A percentile compares a stretch with the other conserved stretches of the same genome.
phyloP scores from a whole-genome alignment of 2,888 invertebrate genomes.

The Watsonalla cultraria region DNA sequence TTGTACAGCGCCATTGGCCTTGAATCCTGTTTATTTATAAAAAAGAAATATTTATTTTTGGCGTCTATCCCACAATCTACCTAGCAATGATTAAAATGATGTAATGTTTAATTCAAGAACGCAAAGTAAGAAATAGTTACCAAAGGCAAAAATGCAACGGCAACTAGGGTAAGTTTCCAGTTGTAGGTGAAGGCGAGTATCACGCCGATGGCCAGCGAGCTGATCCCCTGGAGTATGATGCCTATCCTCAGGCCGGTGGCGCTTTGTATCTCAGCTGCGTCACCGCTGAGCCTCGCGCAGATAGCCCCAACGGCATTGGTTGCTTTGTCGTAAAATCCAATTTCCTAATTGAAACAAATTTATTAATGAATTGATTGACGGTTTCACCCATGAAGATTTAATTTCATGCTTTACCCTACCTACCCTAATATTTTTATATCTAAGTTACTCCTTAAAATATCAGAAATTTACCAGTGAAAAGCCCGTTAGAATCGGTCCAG shows the following conservation, averaged over 20 bases:
- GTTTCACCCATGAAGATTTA: no score
- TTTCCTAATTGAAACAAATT: constrained; percentile 57
- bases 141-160: constrained; percentile 78
- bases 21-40: no score
- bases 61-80: no score
- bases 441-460: no score
- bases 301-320: constrained; percentile 81
- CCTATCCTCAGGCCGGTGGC: constrained; percentile 81
- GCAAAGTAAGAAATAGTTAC: constrained; percentile 44
- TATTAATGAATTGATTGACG: neutral
- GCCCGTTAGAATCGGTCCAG: no score
- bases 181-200: constrained; percentile 77
- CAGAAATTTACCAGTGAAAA: no score
- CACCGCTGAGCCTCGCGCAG: constrained; percentile 80
- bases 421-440: no score
- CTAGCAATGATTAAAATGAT: neutral
- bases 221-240: constrained; percentile 79
- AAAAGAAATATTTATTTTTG: no score
- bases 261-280: constrained; percentile 81
- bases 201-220: constrained; percentile 79
- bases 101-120: neutral
- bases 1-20: no score
- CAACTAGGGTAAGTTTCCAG: constrained; percentile 81
- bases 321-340: constrained; percentile 81
- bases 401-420: no score